Evolutionary conservation across 92 coral and sea anemone species (phyloP).

Genomic region (Nematostella vectensis): DNA sequence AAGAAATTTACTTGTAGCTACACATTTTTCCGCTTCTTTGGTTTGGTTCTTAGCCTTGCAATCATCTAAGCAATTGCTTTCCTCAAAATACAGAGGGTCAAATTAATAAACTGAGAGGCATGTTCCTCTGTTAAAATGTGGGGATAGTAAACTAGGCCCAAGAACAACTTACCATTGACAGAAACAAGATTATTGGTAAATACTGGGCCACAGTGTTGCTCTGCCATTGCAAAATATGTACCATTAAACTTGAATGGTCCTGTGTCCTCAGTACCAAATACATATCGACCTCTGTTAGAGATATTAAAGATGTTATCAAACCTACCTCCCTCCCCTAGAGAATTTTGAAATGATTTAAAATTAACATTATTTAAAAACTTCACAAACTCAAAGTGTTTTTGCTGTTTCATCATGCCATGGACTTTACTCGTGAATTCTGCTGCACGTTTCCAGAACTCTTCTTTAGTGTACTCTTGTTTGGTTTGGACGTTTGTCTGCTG

Average conservation of each 20-base stretch:
- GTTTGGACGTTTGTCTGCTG: no score
- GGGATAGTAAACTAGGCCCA: conserved; percentile 44
- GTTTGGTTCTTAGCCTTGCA: no score
- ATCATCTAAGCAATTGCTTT: no score
- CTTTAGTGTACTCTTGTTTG: not conserved
- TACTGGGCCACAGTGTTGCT: conserved; percentile 22
- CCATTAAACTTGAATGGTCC: conserved; percentile 12
- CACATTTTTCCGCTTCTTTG: no score
- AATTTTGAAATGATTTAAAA: no score
- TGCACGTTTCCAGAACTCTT: conserved; percentile 23
- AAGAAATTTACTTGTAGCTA: no score
- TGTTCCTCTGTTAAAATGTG: conserved; percentile 32
- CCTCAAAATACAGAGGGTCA: conserved; percentile 30
- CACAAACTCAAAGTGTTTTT: conserved; percentile 4
- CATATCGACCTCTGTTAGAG: conserved; percentile 26
- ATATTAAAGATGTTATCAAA: conserved; percentile 16
- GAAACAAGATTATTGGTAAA: conserved; percentile 39
- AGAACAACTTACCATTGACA: conserved; percentile 46
- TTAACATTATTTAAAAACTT: conserved; percentile 1
- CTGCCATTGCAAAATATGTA: conserved; percentile 28
- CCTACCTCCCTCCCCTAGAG: conserved; percentile 4
- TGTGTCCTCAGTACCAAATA: conserved; percentile 2
- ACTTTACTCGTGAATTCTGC: conserved; percentile 10
- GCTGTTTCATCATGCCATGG: not conserved
- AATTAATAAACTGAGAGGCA: conserved; percentile 33